phyloP scores from a whole-genome alignment of 2,888 invertebrate species.

The Neoitamus cyanurus region DNA sequence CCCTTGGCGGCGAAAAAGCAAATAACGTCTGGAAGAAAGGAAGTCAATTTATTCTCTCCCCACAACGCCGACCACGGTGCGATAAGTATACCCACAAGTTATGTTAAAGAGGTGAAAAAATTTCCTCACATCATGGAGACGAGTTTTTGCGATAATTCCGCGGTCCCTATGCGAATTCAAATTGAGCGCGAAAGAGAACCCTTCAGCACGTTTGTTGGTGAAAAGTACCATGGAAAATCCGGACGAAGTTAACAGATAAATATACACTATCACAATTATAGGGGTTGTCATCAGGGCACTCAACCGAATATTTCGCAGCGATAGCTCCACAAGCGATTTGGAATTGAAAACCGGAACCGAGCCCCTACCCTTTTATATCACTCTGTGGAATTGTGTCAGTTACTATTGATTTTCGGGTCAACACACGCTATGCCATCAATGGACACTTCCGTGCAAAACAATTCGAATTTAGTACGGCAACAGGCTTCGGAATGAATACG shows the following conservation, averaged over 20 bases:
- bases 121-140: constrained; percentile 60
- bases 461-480: neutral
- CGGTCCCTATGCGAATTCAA: constrained; percentile 28
- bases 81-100: neutral
- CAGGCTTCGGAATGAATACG: neutral
- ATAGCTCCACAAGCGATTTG: neutral
- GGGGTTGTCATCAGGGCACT: neutral
- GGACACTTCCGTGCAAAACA: neutral
- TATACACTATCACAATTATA: constrained; percentile 16
- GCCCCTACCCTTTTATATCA: neutral
- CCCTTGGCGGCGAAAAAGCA: constrained; percentile 65
- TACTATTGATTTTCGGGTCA: neutral
- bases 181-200: constrained; percentile 57
- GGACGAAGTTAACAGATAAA: neutral
- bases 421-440: neutral
- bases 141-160: constrained; percentile 59
- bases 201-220: constrained; percentile 58
- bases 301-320: neutral
- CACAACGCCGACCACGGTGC: neutral
- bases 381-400: neutral
- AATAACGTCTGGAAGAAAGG: constrained; percentile 60
- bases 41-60: neutral
- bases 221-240: constrained; percentile 46
- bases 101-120: constrained; percentile 64
- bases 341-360: neutral